These are phyloP conservation scores for Vollenhovia emeryi DNA, from an alignment of 1,140 invertebrate genomes.

Conservation along the genomic window DNA sequence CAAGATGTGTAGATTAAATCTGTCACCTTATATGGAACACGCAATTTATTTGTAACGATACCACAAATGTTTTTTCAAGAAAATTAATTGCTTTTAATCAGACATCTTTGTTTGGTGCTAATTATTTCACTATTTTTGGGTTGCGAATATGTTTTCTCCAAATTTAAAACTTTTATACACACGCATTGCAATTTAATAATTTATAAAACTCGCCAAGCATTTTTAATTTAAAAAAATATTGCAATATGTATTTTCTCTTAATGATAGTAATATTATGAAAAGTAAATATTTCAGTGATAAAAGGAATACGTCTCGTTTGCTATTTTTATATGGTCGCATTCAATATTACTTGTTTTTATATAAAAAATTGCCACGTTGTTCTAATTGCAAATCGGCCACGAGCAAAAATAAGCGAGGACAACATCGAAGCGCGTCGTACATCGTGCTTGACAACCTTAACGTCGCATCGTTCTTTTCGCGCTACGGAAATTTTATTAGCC, in stretches of 20 bases:
- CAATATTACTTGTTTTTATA: not conserved
- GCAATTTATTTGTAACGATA: not conserved
- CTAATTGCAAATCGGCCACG: not conserved
- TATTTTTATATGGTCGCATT: not conserved
- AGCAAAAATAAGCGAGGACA: constrained; percentile 22
- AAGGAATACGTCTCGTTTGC: not conserved
- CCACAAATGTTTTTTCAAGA: not conserved
- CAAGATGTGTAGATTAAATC: no score
- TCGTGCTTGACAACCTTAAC: constrained; percentile 37
- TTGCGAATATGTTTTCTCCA: not conserved
- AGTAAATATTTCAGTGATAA: not conserved
- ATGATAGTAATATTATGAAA: not conserved
- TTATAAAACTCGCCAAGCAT: not conserved
- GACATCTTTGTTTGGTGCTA: not conserved
- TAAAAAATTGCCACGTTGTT: not conserved
- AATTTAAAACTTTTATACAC: not conserved
- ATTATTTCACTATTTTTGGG: not conserved
- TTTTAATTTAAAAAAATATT: not conserved
- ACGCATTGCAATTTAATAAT: constrained; percentile 10
- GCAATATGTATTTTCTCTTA: not conserved
- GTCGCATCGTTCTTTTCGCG: constrained; percentile 19
- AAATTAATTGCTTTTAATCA: not conserved
- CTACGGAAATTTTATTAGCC: constrained; percentile 44
- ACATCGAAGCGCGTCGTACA: constrained; percentile 1
- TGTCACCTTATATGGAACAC: no score